Base-by-base conservation (phyloP, 2,797 vertebrate genomes). In the Phrynocephalus vlangalii region DNA sequence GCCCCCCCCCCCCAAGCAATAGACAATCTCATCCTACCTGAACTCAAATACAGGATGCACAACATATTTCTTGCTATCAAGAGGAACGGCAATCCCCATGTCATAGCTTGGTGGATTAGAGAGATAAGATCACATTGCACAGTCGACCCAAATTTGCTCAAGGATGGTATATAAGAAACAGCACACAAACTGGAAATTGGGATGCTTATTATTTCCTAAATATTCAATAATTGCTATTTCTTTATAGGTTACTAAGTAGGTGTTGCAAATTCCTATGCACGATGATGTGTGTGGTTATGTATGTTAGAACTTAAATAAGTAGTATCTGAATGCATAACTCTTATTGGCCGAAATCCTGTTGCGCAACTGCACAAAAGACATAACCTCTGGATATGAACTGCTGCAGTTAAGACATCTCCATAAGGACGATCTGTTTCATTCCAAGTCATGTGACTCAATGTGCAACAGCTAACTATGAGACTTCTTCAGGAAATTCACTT, bases 81-180 rank as follows among this genome's bases (percentile, higher is more conserved):
- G 95, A 96, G 95, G 93, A 95, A 92, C 92, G 93, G 90, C 92
- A 93, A 94, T 33, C 44, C 24, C 94, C 93, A 94, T 94, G 92
- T 90, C 90, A 93, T 92, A 90, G 52, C 71, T 90, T 90, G n/a
- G 50, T 77, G 85, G 26, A 63, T 28, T 68, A 52, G 67, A 18
- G 48, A 28, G 70, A 68, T 75, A 76, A 24, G 30, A 90, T 82
- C 70, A 66, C n/a, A 33, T 84, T 70, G 84, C 38, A 70, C 50
- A 52, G 30, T 22, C 11, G 24, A 85, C n/a, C 50, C 20, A 66
- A 50, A 56, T 56, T 10, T 56, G 30, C 30, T 76, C 24, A 66
- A 67, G 56, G 28, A 66, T 50, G 44, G 1, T 38, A 24, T 68
- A 26, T 20, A 22, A 20, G 38, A 48, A 86, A 66, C 10, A 76